Evolutionary conservation across 1,140 invertebrate species (phyloP).

Genomic region (Drosophila teissieri): DNA sequence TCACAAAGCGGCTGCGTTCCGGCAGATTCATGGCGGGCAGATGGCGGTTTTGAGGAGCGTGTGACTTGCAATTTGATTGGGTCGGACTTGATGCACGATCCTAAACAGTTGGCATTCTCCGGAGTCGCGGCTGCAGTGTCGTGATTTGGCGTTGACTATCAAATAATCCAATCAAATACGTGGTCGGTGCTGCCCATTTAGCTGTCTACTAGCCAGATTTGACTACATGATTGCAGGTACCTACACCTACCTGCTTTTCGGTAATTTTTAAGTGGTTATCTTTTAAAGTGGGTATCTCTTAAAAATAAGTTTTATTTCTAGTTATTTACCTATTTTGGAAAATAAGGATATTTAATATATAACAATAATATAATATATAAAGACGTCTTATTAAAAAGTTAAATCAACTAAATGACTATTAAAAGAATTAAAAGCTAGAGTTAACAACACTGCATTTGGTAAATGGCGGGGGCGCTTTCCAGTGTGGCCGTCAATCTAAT

Average conservation of each 20-base stretch:
- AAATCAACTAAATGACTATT: no score
- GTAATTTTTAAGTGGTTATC: not conserved
- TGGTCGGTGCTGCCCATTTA: constrained; percentile 24
- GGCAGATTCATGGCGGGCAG: constrained; percentile 60
- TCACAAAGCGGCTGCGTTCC: constrained; percentile 73
- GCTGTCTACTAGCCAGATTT: not conserved
- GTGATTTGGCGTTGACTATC: constrained; percentile 27
- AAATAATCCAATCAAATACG: constrained; percentile 52
- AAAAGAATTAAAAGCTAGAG: not conserved
- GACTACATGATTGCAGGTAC: not conserved
- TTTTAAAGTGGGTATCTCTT: no score
- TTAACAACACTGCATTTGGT: not conserved
- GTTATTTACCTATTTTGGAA: not conserved
- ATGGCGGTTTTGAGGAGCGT: not conserved
- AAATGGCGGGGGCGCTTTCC: not conserved
- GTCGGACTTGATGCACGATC: not conserved
- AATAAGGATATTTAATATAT: not conserved
- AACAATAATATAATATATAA: no score
- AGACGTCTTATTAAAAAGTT: no score
- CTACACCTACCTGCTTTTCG: not conserved
- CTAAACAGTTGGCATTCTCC: constrained; percentile 32
- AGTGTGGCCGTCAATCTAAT: not conserved
- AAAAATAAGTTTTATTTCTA: no score
- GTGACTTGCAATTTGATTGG: not conserved
- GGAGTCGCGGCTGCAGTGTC: constrained; percentile 3